Evolutionary conservation across 2,888 invertebrate genomes (phyloP).

Genomic region (Apamea monoglypha): DNA sequence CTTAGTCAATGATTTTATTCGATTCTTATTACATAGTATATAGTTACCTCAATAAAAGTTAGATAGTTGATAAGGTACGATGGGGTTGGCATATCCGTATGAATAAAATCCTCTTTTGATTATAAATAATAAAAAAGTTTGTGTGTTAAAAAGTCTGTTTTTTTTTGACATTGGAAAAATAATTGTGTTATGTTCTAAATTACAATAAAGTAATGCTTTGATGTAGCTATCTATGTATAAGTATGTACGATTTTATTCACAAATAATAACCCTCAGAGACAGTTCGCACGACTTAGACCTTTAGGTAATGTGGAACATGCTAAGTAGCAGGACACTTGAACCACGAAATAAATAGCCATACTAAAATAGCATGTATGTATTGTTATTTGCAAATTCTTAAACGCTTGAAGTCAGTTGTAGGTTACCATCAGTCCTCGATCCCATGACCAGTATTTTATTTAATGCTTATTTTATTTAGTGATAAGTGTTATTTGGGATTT

Average conservation of each 20-base stretch:
- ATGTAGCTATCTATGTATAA: background rate
- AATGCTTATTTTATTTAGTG: too few species aligned
- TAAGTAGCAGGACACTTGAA: slow-evolving; percentile 36
- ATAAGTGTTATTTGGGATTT: too few species aligned
- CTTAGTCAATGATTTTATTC: background rate
- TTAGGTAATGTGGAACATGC: slow-evolving; percentile 45
- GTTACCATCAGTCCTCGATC: too few species aligned
- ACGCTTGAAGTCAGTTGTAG: background rate
- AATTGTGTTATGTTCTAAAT: background rate
- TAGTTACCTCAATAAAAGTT: too few species aligned
- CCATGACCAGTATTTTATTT: too few species aligned
- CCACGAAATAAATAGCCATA: slow-evolving; percentile 35
- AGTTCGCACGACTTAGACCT: slow-evolving; percentile 56
- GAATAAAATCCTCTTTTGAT: too few species aligned
- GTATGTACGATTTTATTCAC: slow-evolving; percentile 37
- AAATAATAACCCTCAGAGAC: slow-evolving; percentile 48
- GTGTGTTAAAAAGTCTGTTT: too few species aligned
- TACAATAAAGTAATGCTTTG: background rate
- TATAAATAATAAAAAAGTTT: too few species aligned
- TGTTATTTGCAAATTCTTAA: slow-evolving; percentile 8
- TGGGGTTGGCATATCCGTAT: too few species aligned
- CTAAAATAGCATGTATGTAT: background rate
- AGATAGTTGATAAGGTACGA: background rate
- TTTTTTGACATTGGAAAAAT: background rate
- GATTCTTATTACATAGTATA: background rate